These are phyloP conservation scores for Campoplex capitator DNA, from an alignment of 2,888 invertebrate genomes.

Conservation along the genomic window DNA sequence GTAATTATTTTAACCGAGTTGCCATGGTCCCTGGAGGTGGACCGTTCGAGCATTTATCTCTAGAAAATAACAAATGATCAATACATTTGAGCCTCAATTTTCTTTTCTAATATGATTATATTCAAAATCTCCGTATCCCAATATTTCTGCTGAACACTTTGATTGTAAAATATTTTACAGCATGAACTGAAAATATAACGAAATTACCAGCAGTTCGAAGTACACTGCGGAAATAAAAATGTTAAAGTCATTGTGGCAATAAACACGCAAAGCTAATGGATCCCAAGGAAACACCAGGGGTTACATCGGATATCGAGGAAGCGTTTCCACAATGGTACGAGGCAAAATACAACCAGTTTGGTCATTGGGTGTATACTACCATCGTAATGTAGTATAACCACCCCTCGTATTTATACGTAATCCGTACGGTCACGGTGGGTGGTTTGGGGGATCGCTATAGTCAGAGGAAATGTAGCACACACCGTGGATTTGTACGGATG, in stretches of 20 bases:
- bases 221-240: constrained; percentile 23
- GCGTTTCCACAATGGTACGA: constrained; percentile 18
- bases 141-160: background rate
- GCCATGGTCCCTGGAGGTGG: too few relatives aligned
- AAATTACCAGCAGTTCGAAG: background rate
- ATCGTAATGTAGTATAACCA: constrained; percentile 56
- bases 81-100: background rate
- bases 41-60: background rate
- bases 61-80: constrained; percentile 17
- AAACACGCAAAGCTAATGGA: constrained; percentile 35
- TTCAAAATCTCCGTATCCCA: background rate
- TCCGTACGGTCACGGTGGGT: constrained; percentile 59
- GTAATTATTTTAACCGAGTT: too few relatives aligned
- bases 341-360: constrained; percentile 27
- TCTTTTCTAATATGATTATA: background rate
- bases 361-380: constrained; percentile 17
- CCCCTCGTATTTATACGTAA: constrained; percentile 66
- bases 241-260: constrained; percentile 26
- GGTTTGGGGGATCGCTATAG: constrained; percentile 16
- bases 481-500: constrained; percentile 68
- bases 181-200: background rate
- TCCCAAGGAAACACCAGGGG: constrained; percentile 28
- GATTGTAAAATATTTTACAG: background rate
- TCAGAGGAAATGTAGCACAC: constrained; percentile 36
- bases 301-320: constrained; percentile 39